These are phyloP conservation scores for Cephonodes hylas DNA, from an alignment of 2,888 invertebrate genomes.

Conservation along the genomic window DNA sequence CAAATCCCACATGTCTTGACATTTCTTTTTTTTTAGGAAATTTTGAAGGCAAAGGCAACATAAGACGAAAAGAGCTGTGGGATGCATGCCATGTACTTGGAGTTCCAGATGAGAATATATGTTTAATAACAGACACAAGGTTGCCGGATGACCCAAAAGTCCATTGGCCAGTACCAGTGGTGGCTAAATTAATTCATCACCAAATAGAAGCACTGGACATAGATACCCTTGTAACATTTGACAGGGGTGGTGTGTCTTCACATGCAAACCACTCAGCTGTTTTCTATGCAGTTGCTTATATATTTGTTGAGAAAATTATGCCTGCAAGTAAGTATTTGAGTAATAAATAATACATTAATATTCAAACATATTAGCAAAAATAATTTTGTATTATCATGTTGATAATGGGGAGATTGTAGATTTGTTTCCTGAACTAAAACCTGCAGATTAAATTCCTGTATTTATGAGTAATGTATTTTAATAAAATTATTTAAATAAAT, in stretches of 20 bases:
- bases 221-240: slow-evolving; percentile 95
- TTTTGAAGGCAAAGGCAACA: slow-evolving; percentile 82
- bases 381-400: too few relatives aligned
- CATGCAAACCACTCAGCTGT: slow-evolving; percentile 95
- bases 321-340: slow-evolving; percentile 83
- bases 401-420: too few relatives aligned
- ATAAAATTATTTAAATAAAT: too few relatives aligned
- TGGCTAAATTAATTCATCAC: slow-evolving; percentile 69
- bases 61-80: slow-evolving; percentile 90
- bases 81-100: slow-evolving; percentile 90
- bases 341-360: background rate
- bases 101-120: slow-evolving; percentile 88
- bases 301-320: slow-evolving; percentile 87
- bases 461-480: too few relatives aligned
- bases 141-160: slow-evolving; percentile 88
- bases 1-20: too few relatives aligned
- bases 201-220: slow-evolving; percentile 88
- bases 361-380: too few relatives aligned
- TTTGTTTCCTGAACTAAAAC: too few relatives aligned
- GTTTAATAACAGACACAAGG: slow-evolving; percentile 85
- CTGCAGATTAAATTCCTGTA: too few relatives aligned
- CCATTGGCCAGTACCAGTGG: slow-evolving; percentile 85
- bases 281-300: slow-evolving; percentile 89
- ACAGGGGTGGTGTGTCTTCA: slow-evolving; percentile 94
- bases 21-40: slow-evolving; percentile 76